A percentile compares a stretch with the other conserved stretches of the same genome.
These are phyloP conservation scores for Smutsia temminckii DNA, from an alignment of 2,797 vertebrate species.

Conservation along the genomic window DNA sequence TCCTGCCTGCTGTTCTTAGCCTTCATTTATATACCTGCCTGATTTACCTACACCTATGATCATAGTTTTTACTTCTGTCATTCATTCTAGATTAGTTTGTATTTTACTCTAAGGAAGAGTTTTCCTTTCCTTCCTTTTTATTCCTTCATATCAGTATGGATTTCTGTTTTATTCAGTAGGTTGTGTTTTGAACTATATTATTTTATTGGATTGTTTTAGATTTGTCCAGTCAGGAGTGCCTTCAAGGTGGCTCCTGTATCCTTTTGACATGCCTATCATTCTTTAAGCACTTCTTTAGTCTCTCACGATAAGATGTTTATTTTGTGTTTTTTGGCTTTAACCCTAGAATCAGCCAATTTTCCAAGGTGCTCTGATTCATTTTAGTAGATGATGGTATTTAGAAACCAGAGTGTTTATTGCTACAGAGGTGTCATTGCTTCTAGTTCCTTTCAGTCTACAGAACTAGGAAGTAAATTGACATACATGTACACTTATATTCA, in stretches of 20 bases:
- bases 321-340: not conserved
- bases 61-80: not conserved
- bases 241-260: constrained; percentile 7
- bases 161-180: not conserved
- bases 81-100: not conserved
- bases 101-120: not conserved
- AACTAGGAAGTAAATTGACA: not conserved
- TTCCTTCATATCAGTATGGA: not conserved
- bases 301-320: not conserved
- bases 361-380: not conserved
- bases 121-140: not conserved
- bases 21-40: not conserved
- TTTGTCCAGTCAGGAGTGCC: constrained; percentile 15
- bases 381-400: not conserved
- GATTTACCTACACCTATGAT: not conserved
- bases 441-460: not conserved
- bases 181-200: not conserved
- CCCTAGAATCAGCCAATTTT: not conserved
- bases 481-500: not conserved
- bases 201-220: constrained; percentile 1
- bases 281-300: not conserved
- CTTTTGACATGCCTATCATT: constrained; percentile 24
- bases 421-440: not conserved
- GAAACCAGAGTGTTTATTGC: not conserved
- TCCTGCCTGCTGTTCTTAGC: not conserved